Conservation (phyloP, 1,140 invertebrate species). For the Temnothorax nylanderi region DNA sequence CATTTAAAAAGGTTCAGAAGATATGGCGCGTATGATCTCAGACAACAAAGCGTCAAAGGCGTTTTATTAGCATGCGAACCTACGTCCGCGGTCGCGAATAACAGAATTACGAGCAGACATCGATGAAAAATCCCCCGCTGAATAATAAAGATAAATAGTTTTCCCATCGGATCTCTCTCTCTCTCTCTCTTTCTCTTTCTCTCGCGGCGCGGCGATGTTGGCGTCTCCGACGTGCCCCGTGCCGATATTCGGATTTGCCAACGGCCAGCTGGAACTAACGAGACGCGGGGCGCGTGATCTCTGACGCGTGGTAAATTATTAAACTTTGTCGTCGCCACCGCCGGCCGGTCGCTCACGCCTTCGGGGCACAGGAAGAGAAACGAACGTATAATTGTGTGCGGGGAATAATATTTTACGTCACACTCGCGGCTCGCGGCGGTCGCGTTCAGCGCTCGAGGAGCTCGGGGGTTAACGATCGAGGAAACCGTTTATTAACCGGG, state of each 20-base stretch:
- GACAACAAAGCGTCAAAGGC: slow-evolving; percentile 32
- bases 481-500: slow-evolving; percentile 49
- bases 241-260: slow-evolving; percentile 23
- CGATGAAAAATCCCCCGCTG: background rate
- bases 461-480: slow-evolving; percentile 54
- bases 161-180: background rate
- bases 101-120: slow-evolving; percentile 33
- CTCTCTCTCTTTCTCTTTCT: background rate
- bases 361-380: slow-evolving; percentile 47
- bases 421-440: background rate
- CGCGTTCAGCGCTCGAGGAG: background rate
- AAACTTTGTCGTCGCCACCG: slow-evolving; percentile 22
- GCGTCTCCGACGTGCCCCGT: background rate
- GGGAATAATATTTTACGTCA: slow-evolving; percentile 52
- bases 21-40: background rate
- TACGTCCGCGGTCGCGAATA: slow-evolving; percentile 30
- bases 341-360: slow-evolving; percentile 24
- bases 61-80: slow-evolving; percentile 19
- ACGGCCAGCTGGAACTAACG: slow-evolving; percentile 18
- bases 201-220: background rate
- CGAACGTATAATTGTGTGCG: slow-evolving; percentile 37
- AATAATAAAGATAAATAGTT: slow-evolving; percentile 26
- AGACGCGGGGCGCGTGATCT: slow-evolving; percentile 23
- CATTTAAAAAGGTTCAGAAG: background rate
- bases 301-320: slow-evolving; percentile 43